phyloP scores from a whole-genome alignment of 2,797 vertebrate species.

The Petrocephalus sullivani region DNA sequence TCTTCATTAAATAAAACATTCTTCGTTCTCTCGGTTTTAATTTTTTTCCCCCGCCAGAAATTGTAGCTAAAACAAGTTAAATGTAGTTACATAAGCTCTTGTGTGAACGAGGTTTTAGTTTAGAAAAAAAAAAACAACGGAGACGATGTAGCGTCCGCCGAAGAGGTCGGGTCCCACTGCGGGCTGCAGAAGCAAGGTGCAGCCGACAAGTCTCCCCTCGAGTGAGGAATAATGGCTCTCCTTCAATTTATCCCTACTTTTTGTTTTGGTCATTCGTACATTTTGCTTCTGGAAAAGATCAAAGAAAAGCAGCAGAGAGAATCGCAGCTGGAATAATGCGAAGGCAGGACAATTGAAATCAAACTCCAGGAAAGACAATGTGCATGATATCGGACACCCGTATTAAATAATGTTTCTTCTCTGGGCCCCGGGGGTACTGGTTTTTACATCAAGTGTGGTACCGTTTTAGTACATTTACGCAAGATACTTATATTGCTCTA shows the following conservation, averaged over 20 bases:
- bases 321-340: not conserved
- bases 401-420: not conserved
- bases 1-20: slow-evolving; percentile 19
- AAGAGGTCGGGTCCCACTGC: not conserved
- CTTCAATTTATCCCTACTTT: not conserved
- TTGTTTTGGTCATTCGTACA: not conserved
- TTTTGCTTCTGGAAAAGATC: not conserved
- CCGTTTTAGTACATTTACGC: not conserved
- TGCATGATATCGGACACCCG: not conserved
- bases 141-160: not conserved
- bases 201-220: not conserved
- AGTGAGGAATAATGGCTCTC: not conserved
- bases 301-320: not conserved
- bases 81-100: not conserved
- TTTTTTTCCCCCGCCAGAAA: not conserved
- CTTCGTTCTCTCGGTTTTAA: slow-evolving; percentile 2
- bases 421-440: not conserved
- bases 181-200: not conserved
- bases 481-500: slow-evolving; percentile 4
- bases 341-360: not conserved
- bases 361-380: slow-evolving; percentile 3
- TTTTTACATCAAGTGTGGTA: not conserved
- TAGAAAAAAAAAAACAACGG: slow-evolving; percentile 3
- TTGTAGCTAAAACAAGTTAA: slow-evolving; percentile 14
- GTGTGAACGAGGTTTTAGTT: not conserved